Percentiles rank a stretch among this genome's conserved stretches.
Evolutionary conservation across 2,888 invertebrate genomes (phyloP).

Genomic region (Callyntrura sp.): DNA sequence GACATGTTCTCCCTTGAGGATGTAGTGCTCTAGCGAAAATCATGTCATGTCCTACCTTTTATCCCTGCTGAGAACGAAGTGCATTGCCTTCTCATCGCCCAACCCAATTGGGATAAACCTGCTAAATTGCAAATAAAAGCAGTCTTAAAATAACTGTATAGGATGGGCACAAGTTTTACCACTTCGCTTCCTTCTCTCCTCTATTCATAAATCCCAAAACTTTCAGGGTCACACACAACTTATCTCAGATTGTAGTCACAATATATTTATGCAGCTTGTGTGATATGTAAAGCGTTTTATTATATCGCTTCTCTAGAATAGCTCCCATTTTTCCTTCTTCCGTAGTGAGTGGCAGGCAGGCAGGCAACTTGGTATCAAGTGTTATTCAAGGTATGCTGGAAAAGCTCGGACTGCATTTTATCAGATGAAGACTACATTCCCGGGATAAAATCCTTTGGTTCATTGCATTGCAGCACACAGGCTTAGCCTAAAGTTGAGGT

Average conservation of each 20-base stretch:
- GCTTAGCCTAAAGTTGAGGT: conserved; percentile 7
- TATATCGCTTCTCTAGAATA: neutral
- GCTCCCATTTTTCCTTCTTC: neutral
- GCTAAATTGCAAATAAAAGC: too few species aligned
- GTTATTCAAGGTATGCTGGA: too few species aligned
- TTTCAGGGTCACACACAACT: conserved; percentile 12
- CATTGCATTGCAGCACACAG: neutral
- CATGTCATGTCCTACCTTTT: too few species aligned
- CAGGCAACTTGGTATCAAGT: too few species aligned
- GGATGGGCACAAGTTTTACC: too few species aligned
- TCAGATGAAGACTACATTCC: neutral
- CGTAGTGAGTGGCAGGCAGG: too few species aligned
- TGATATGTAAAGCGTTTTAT: neutral
- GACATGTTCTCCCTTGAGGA: too few species aligned
- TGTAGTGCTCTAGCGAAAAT: too few species aligned
- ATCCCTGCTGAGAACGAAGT: too few species aligned
- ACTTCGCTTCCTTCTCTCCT: neutral
- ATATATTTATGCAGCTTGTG: neutral
- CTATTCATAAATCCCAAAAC: neutral
- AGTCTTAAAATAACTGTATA: too few species aligned
- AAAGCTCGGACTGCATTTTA: neutral
- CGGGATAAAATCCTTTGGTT: neutral
- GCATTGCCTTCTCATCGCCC: too few species aligned
- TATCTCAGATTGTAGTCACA: neutral
- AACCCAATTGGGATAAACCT: too few species aligned